Evolutionary conservation across 2,888 invertebrate species (phyloP).

Genomic region (Muschampia plurimacula): DNA sequence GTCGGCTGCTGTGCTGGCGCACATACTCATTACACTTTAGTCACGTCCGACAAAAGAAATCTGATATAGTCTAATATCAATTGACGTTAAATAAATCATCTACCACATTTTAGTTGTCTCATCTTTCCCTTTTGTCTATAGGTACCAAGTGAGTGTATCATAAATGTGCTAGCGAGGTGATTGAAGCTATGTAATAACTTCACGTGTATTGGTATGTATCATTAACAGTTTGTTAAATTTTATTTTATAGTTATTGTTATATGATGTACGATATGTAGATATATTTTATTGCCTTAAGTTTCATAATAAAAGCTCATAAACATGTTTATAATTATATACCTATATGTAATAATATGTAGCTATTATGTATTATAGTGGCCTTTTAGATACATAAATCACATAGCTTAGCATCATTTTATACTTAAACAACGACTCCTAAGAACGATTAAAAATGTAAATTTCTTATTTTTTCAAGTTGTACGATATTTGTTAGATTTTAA

Average conservation of each 20-base stretch:
- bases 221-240: not conserved
- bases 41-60: conserved; percentile 23
- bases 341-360: no score
- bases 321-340: not conserved
- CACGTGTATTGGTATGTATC: not conserved
- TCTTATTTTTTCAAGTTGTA: not conserved
- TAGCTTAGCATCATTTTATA: not conserved
- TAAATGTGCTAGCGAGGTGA: not conserved
- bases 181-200: conserved; percentile 4
- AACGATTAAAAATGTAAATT: conserved; percentile 6
- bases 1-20: conserved; percentile 57
- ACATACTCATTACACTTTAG: conserved; percentile 48
- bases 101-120: conserved; percentile 15
- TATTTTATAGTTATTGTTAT: not conserved
- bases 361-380: not conserved
- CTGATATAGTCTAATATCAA: conserved; percentile 27
- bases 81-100: conserved; percentile 15
- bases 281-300: not conserved
- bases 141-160: conserved; percentile 2
- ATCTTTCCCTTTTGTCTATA: conserved; percentile 1
- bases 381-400: not conserved
- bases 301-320: not conserved
- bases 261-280: not conserved
- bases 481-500: not conserved
- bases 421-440: not conserved